Evolutionary conservation across 2,797 vertebrate species (phyloP).

Genomic region (Brotula barbata): DNA sequence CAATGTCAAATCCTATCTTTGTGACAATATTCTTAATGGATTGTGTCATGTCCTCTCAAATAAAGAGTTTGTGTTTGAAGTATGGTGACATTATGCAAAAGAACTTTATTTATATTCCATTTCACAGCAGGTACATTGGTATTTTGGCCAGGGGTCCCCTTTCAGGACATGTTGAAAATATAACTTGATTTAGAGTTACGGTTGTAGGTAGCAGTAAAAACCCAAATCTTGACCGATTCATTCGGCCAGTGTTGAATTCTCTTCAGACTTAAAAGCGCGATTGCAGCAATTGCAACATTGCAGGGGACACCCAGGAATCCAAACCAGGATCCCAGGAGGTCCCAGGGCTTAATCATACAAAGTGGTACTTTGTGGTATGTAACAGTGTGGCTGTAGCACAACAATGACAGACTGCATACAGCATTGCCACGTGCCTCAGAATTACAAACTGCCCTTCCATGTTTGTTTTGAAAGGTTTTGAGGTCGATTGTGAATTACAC

Average conservation of each 20-base stretch:
- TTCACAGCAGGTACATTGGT: too few species aligned
- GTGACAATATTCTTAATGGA: slow-evolving; percentile 59
- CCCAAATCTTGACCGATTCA: background rate
- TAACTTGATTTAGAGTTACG: too few species aligned
- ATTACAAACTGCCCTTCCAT: slow-evolving; percentile 41
- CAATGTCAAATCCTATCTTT: slow-evolving; percentile 60
- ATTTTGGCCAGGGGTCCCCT: too few species aligned
- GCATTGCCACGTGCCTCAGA: slow-evolving; percentile 45
- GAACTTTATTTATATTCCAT: background rate
- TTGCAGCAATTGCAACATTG: background rate
- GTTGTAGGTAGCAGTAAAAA: too few species aligned
- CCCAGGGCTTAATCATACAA: background rate
- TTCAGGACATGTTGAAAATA: too few species aligned
- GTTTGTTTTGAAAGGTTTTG: slow-evolving; percentile 56
- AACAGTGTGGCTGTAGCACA: slow-evolving; percentile 14
- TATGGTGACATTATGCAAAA: slow-evolving; percentile 15
- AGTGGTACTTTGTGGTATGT: slow-evolving; percentile 6
- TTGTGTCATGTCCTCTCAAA: slow-evolving; percentile 71
- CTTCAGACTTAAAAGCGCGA: background rate
- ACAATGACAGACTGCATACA: slow-evolving; percentile 14
- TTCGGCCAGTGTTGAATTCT: slow-evolving; percentile 9
- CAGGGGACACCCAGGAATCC: background rate
- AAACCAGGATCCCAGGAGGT: background rate
- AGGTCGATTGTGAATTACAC: slow-evolving; percentile 55
- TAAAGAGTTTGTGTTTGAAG: slow-evolving; percentile 70